Percentiles rank a stretch among this genome's conserved stretches.
phyloP scores from a whole-genome alignment of 2,888 invertebrate genomes.

The Galerucella nymphaeae region DNA sequence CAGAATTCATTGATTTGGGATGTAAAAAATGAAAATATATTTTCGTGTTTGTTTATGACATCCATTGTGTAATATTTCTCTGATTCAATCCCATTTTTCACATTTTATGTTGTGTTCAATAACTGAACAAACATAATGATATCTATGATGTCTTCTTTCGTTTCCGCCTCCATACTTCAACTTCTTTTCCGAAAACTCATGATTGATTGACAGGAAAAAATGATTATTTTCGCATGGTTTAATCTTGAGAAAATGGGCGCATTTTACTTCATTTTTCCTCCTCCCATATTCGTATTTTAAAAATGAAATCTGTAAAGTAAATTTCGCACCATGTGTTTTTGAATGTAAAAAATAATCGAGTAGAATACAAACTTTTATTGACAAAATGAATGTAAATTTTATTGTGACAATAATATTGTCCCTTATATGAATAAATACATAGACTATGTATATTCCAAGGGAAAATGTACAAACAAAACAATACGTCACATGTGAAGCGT shows the following conservation, averaged over 20 bases:
- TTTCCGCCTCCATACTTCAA: conserved; percentile 25
- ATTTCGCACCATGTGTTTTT: conserved; percentile 4
- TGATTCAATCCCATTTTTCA: conserved; percentile 13
- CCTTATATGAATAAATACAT: too few relatives aligned
- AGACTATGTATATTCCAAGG: too few relatives aligned
- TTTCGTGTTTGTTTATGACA: background rate
- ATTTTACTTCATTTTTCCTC: conserved; percentile 20
- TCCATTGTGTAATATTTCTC: background rate
- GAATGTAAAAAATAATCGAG: conserved; percentile 7
- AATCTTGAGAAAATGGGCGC: conserved; percentile 27
- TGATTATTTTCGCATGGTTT: conserved; percentile 34
- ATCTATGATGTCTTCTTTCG: conserved; percentile 32
- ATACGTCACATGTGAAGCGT: background rate
- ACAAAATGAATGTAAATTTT: too few relatives aligned
- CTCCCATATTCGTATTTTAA: conserved; percentile 15
- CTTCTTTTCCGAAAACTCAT: conserved; percentile 27
- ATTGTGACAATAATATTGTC: too few relatives aligned
- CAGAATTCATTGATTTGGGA: background rate
- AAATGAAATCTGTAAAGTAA: conserved; percentile 28
- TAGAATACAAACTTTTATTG: background rate
- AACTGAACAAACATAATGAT: conserved; percentile 32
- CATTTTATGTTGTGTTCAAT: conserved; percentile 22
- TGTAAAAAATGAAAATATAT: background rate
- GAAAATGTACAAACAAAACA: background rate
- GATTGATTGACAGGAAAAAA: conserved; percentile 36